phyloP scores from a whole-genome alignment of 1,140 invertebrate species.

The Drosophila willistoni region DNA sequence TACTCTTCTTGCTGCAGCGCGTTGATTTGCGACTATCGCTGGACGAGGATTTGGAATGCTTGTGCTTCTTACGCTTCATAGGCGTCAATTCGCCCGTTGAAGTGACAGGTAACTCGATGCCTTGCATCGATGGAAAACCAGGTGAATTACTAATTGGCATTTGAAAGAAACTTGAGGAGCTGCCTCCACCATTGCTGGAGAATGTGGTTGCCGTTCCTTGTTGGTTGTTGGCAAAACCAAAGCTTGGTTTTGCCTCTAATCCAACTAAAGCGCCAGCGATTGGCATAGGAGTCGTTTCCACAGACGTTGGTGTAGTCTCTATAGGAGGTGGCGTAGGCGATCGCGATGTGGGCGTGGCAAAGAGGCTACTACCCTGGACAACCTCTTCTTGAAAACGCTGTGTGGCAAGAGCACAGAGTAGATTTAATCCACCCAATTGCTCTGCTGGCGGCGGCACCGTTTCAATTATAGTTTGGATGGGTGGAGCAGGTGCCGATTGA shows the following conservation, averaged over 20 bases:
- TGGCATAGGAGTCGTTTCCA: not conserved
- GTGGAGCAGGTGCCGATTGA: conserved; percentile 37
- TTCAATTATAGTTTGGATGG: conserved; percentile 66
- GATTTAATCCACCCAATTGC: conserved; percentile 88
- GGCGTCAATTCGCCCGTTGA: conserved; percentile 48
- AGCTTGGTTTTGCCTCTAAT: conserved; percentile 26
- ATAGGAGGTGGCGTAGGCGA: conserved; percentile 41
- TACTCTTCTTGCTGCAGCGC: conserved; percentile 77
- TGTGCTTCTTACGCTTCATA: conserved; percentile 79
- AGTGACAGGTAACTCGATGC: conserved; percentile 72
- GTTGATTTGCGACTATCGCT: conserved; percentile 69
- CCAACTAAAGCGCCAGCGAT: not conserved
- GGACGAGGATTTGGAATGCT: conserved; percentile 81
- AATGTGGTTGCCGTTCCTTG: conserved; percentile 29
- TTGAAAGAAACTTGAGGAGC: conserved; percentile 31
- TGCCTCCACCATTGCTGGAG: conserved; percentile 8
- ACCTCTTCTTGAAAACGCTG: conserved; percentile 91
- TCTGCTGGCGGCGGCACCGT: conserved; percentile 81
- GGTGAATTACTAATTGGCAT: conserved; percentile 51
- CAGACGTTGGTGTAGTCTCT: conserved; percentile 16
- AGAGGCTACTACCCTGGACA: conserved; percentile 68
- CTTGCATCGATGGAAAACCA: conserved; percentile 76
- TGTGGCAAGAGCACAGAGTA: conserved; percentile 93
- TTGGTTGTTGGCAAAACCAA: conserved; percentile 31
- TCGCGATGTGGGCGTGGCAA: conserved; percentile 65